Evolutionary conservation across 2,113 vertebrate species (phyloP).

Genomic region (Chroicocephalus ridibundus): DNA sequence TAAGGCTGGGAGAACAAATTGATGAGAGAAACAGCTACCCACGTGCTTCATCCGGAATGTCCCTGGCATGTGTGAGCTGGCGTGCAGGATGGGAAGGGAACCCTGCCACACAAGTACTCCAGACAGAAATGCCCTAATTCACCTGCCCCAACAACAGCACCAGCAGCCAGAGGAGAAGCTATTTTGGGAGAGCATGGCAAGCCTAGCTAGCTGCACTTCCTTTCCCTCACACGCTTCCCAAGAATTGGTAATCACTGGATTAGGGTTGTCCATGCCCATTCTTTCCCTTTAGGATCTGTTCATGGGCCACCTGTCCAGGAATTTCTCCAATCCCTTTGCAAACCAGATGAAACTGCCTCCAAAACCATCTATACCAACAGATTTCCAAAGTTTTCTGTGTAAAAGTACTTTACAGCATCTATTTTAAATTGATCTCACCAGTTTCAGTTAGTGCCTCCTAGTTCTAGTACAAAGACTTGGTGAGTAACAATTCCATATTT

Average conservation of each 20-base stretch:
- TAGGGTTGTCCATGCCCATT: accelerated
- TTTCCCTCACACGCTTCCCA: accelerated
- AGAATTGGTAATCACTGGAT: accelerated
- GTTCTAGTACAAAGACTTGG: neutral
- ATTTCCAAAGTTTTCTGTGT: too few species aligned
- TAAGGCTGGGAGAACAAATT: accelerated
- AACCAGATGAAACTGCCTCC: neutral
- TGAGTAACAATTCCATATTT: neutral
- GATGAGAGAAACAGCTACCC: neutral
- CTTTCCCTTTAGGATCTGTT: neutral
- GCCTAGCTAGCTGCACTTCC: accelerated
- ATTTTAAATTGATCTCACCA: neutral
- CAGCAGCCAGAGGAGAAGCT: neutral
- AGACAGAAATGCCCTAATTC: accelerated
- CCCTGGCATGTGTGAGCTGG: accelerated
- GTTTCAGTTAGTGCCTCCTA: neutral
- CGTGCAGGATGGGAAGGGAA: neutral
- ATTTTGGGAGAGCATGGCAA: accelerated
- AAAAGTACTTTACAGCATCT: accelerated
- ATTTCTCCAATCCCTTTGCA: too few species aligned
- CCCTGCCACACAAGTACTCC: too few species aligned
- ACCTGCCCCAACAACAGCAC: neutral
- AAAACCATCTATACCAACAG: accelerated
- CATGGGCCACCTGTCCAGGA: accelerated
- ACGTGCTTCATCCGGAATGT: accelerated